These are phyloP conservation scores for Clinocottus analis DNA, from an alignment of 2,113 vertebrate species.

Conservation along the genomic window DNA sequence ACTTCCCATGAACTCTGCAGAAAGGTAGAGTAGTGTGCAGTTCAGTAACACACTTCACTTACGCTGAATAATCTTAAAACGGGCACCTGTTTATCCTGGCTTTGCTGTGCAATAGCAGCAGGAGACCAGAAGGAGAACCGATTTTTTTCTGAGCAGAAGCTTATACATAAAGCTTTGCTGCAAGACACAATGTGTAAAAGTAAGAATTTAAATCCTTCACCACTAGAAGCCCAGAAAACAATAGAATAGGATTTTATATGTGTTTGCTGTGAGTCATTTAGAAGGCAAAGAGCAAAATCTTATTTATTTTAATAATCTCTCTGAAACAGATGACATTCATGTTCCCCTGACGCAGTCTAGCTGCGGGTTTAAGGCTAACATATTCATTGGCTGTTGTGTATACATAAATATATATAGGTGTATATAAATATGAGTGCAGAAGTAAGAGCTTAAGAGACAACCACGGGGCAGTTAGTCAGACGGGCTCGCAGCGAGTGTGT, in stretches of 20 bases:
- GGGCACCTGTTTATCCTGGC: conserved; percentile 71
- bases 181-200: conserved; percentile 58
- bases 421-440: conserved; percentile 63
- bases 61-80: conserved; percentile 68
- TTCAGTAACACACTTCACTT: conserved; percentile 46
- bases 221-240: conserved; percentile 51
- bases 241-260: conserved; percentile 46
- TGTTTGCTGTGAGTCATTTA: conserved; percentile 56
- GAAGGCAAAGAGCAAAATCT: conserved; percentile 27
- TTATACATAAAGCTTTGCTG: conserved; percentile 68
- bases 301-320: conserved; percentile 73
- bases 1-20: conserved; percentile 47
- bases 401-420: conserved; percentile 49
- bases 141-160: conserved; percentile 53
- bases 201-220: conserved; percentile 53
- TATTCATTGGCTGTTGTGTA: conserved; percentile 67
- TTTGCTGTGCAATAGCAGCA: conserved; percentile 64
- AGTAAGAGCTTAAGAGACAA: conserved; percentile 49
- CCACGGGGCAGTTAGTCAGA: conserved; percentile 33
- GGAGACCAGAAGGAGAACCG: conserved; percentile 55
- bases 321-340: conserved; percentile 76
- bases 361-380: conserved; percentile 70
- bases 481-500: conserved; percentile 26
- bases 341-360: conserved; percentile 66
- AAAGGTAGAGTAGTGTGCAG: conserved; percentile 28